phyloP scores from a whole-genome alignment of 2,797 vertebrate species.

The Alectoris magna region DNA sequence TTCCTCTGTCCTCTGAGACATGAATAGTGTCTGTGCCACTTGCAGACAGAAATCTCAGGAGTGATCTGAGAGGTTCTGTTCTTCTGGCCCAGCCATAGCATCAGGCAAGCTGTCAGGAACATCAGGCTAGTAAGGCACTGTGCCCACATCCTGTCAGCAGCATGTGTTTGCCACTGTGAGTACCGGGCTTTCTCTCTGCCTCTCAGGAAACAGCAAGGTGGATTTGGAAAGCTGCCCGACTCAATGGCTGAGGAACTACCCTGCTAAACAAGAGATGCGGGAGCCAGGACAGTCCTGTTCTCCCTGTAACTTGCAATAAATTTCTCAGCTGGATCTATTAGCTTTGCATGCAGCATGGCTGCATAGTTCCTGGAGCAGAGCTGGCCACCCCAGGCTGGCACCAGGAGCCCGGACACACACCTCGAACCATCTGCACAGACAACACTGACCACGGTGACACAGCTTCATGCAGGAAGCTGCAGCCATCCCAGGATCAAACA shows the following conservation, averaged over 20 bases:
- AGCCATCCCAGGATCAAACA: not conserved
- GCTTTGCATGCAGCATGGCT: not conserved
- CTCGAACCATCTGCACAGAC: not conserved
- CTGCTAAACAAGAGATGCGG: not conserved
- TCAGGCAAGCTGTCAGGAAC: not conserved
- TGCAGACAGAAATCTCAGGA: not conserved
- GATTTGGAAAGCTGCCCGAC: not conserved
- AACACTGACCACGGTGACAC: accelerated
- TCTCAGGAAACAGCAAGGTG: not conserved
- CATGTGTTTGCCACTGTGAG: accelerated
- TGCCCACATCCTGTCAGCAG: accelerated
- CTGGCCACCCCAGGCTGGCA: not conserved
- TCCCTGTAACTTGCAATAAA: not conserved
- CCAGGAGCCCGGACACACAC: not conserved
- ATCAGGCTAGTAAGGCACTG: not conserved
- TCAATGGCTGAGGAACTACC: not conserved
- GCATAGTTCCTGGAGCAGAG: not conserved
- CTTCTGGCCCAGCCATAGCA: not conserved
- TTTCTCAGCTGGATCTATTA: not conserved
- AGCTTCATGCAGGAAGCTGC: not conserved
- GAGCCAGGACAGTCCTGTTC: not conserved
- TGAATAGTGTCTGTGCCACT: not conserved
- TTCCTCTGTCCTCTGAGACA: not conserved
- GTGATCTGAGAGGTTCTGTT: not conserved
- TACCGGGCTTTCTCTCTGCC: not conserved